These are phyloP conservation scores for Drosophila vallismaia DNA, from an alignment of 2,888 invertebrate genomes.

Conservation along the genomic window DNA sequence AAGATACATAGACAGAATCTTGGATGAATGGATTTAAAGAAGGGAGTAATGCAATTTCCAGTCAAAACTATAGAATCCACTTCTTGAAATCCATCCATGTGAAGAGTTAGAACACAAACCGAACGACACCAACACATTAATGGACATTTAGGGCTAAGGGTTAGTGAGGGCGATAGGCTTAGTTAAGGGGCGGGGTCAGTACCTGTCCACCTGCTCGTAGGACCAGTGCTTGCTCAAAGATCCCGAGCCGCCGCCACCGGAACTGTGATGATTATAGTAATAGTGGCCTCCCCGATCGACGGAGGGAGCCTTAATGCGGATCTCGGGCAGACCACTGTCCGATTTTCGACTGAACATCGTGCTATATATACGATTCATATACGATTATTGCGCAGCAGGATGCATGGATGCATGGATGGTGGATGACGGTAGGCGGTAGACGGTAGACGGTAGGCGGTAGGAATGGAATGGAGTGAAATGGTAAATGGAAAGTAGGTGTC, in stretches of 20 bases:
- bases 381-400: constrained; percentile 5
- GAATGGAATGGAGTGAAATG: constrained; percentile 43
- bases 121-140: constrained; percentile 42
- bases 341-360: constrained; percentile 86
- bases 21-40: not conserved
- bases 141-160: constrained; percentile 10
- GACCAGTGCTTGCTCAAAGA: constrained; percentile 82
- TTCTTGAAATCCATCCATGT: constrained; percentile 19
- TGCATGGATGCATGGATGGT: constrained; percentile 30
- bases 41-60: not conserved
- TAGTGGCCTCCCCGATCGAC: constrained; percentile 87
- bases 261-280: constrained; percentile 63
- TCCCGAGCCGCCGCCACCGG: constrained; percentile 86
- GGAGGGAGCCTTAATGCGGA: constrained; percentile 92
- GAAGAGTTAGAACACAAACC: constrained; percentile 35
- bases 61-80: not conserved
- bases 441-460: constrained; percentile 30
- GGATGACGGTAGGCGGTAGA: too few species aligned
- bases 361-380: constrained; percentile 46
- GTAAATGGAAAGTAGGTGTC: constrained; percentile 38
- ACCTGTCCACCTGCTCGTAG: constrained; percentile 83
- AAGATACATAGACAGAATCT: constrained; percentile 32
- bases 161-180: constrained; percentile 42
- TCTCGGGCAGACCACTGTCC: constrained; percentile 87
- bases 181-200: constrained; percentile 65